phyloP scores from a whole-genome alignment of 2,113 vertebrate genomes.

The Monarcha castaneiventris region DNA sequence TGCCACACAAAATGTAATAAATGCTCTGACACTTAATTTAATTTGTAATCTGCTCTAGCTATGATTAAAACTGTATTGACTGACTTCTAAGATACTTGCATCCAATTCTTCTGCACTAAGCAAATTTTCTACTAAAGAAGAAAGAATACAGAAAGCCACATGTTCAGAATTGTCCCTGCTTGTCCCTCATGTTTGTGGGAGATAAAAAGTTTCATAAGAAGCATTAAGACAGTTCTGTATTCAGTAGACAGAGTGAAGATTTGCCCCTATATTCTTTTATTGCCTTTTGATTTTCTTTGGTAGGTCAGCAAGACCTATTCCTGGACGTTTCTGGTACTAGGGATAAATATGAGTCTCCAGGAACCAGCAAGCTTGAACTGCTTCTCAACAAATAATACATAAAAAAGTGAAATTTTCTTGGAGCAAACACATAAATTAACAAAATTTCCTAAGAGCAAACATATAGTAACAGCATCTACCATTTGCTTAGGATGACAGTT shows the following conservation, averaged over 20 bases:
- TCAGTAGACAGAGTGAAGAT: neutral
- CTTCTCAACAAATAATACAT: neutral
- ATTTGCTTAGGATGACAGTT: neutral
- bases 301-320: neutral
- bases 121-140: neutral
- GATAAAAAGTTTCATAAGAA: neutral
- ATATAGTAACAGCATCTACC: neutral
- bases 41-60: neutral
- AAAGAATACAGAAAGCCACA: neutral
- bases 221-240: neutral
- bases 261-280: neutral
- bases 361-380: neutral
- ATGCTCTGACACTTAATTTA: neutral
- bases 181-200: fast-evolving
- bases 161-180: neutral
- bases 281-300: neutral
- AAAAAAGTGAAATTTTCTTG: neutral
- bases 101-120: neutral
- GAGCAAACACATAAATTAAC: neutral
- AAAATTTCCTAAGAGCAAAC: neutral
- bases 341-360: neutral
- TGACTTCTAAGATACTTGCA: neutral
- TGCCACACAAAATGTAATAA: neutral
- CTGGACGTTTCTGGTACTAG: neutral
- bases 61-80: neutral